Conservation (phyloP, 2,797 vertebrate species). For the Girardinus metallicus region DNA sequence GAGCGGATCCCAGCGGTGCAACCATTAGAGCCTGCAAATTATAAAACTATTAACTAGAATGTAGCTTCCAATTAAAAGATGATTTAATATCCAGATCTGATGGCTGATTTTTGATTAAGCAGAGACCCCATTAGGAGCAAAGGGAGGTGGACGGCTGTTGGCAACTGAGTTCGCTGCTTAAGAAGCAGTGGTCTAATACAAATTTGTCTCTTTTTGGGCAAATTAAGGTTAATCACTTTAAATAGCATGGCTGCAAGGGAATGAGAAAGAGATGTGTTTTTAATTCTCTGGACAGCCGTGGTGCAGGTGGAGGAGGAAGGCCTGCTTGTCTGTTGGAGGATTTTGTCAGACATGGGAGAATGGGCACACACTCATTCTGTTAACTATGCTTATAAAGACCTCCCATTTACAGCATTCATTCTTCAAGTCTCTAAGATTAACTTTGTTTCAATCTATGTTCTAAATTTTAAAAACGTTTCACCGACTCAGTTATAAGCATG, state of each 20-base stretch:
- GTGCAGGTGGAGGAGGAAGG: constrained; percentile 83
- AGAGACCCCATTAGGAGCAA: constrained; percentile 94
- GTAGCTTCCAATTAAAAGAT: constrained; percentile 99
- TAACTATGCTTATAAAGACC: constrained; percentile 12
- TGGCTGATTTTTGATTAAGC: constrained; percentile 99
- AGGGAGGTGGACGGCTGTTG: constrained; percentile 90
- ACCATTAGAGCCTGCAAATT: constrained; percentile 97
- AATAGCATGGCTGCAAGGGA: constrained; percentile 93
- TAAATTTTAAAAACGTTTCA: not conserved
- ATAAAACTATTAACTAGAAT: constrained; percentile 99
- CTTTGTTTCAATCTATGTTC: constrained; percentile 15
- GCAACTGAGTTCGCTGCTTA: constrained; percentile 87
- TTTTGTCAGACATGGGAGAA: constrained; percentile 65
- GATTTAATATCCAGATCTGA: constrained; percentile 99
- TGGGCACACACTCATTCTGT: constrained; percentile 19
- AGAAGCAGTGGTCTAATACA: constrained; percentile 94
- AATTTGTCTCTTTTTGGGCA: constrained; percentile 89
- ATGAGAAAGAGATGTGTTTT: constrained; percentile 83
- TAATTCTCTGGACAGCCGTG: constrained; percentile 88
- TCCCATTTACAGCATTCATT: constrained; percentile 7
- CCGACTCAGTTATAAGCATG: not conserved
- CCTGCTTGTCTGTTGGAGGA: constrained; percentile 64
- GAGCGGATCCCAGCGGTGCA: constrained; percentile 96
- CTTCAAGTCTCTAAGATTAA: constrained; percentile 9
- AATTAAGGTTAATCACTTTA: constrained; percentile 99